A percentile compares a stretch with the other conserved stretches of the same genome.
phyloP scores from a whole-genome alignment of 2,888 invertebrate genomes.

The Ischnus inquisitorius region DNA sequence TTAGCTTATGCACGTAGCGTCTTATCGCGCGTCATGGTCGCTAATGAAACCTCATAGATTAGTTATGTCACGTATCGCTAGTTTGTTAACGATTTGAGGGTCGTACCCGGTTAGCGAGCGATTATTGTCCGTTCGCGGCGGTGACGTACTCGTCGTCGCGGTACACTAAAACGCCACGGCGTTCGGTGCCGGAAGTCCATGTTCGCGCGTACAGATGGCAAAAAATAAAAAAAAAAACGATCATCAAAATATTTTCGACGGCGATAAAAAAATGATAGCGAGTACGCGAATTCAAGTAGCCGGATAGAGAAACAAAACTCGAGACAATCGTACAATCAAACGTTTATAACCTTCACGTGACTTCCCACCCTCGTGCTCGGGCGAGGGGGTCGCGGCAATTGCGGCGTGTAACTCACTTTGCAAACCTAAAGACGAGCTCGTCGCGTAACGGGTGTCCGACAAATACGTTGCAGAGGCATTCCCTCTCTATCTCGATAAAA shows the following conservation, averaged over 20 bases:
- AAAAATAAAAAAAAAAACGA: conserved; percentile 25
- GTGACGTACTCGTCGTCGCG: conserved; percentile 29
- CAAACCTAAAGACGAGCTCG: conserved; percentile 69
- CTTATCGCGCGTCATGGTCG: conserved; percentile 65
- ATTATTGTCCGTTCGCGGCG: conserved; percentile 47
- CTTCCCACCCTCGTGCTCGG: conserved; percentile 71
- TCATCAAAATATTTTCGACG: conserved; percentile 14
- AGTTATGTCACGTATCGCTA: conserved; percentile 70
- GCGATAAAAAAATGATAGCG: conserved; percentile 36
- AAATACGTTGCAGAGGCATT: neutral
- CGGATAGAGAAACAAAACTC: conserved; percentile 55
- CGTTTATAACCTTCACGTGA: conserved; percentile 78
- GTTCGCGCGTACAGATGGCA: neutral
- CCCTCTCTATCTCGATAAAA: no score
- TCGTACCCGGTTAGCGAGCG: conserved; percentile 49
- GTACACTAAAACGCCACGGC: conserved; percentile 5
- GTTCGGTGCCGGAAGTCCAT: conserved; percentile 26
- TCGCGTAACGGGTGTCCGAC: conserved; percentile 69
- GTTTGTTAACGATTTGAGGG: conserved; percentile 67
- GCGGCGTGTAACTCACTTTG: conserved; percentile 74
- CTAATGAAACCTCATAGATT: conserved; percentile 72
- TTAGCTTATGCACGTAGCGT: conserved; percentile 49
- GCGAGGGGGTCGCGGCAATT: conserved; percentile 68
- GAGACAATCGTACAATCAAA: conserved; percentile 71
- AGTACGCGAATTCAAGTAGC: conserved; percentile 45